phyloP scores from a whole-genome alignment of 2,888 invertebrate genomes.

The Leucophenga maculata region DNA sequence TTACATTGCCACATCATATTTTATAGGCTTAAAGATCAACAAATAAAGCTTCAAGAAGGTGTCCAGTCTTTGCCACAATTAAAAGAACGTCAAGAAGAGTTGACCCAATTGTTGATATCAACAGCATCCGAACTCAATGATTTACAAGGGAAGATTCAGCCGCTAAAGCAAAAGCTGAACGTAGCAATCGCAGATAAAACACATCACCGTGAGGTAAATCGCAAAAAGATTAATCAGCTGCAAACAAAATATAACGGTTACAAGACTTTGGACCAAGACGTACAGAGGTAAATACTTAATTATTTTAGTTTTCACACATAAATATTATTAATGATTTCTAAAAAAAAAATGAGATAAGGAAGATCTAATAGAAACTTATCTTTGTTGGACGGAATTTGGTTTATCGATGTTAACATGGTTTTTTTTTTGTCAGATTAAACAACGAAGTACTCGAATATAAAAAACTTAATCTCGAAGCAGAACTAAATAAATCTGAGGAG shows the following conservation, averaged over 20 bases:
- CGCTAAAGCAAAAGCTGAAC: constrained; percentile 61
- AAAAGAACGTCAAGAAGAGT: constrained; percentile 60
- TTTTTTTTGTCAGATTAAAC: constrained; percentile 65
- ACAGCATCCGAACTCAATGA: constrained; percentile 68
- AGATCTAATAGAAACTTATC: no score
- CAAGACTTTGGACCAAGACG: constrained; percentile 65
- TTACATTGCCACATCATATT: background rate
- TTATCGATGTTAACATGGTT: no score
- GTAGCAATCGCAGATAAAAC: constrained; percentile 70
- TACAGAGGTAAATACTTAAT: constrained; percentile 59
- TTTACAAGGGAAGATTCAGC: constrained; percentile 72
- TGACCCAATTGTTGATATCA: constrained; percentile 51
- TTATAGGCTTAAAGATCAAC: constrained; percentile 77
- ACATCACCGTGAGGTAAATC: constrained; percentile 57
- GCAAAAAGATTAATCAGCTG: constrained; percentile 52
- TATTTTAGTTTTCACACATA: background rate
- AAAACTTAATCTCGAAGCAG: constrained; percentile 72
- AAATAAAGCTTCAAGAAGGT: constrained; percentile 79
- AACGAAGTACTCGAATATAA: constrained; percentile 73
- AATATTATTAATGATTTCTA: no score
- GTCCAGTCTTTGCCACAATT: constrained; percentile 73
- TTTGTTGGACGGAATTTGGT: background rate
- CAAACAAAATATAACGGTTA: constrained; percentile 56
- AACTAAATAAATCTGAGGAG: constrained; percentile 74
- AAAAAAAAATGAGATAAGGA: no score